phyloP scores from a whole-genome alignment of 1,140 invertebrate genomes.

The Drosophila pectinifera region DNA sequence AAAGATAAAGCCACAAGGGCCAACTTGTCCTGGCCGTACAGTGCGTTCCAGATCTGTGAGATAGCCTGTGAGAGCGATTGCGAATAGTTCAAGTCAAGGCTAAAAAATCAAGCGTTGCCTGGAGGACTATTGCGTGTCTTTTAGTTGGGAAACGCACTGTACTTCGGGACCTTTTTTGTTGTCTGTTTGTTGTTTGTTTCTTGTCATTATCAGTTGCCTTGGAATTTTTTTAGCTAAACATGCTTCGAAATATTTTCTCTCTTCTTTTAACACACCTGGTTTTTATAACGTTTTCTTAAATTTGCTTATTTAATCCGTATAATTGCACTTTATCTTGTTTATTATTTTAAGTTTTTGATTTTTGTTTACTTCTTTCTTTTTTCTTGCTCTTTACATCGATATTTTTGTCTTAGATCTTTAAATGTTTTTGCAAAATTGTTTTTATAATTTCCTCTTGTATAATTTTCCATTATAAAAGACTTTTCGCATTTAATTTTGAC shows the following conservation, averaged over 20 bases:
- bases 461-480: conserved; percentile 64
- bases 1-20: too few relatives aligned
- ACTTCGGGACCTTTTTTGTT: conserved; percentile 15
- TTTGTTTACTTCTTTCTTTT: conserved; percentile 49
- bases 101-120: background rate
- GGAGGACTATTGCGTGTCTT: background rate
- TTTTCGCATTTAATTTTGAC: conserved; percentile 51
- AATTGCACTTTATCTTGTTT: conserved; percentile 78
- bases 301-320: conserved; percentile 81
- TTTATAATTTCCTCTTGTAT: conserved; percentile 52
- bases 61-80: background rate
- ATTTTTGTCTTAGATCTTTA: conserved; percentile 52
- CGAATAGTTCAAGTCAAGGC: background rate
- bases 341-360: conserved; percentile 66
- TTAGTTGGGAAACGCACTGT: conserved; percentile 22
- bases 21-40: background rate
- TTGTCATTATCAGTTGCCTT: conserved; percentile 45
- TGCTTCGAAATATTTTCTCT: conserved; percentile 64
- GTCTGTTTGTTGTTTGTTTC: conserved; percentile 31
- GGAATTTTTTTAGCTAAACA: conserved; percentile 63
- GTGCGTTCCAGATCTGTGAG: conserved; percentile 16
- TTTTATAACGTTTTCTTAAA: conserved; percentile 63
- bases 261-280: conserved; percentile 36
- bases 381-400: conserved; percentile 65
- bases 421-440: conserved; percentile 41